Evolutionary conservation across 2,113 vertebrate genomes (phyloP), one percentile per base, ranked within the genome.

Genomic region (Paramormyrops kingsleyae): DNA sequence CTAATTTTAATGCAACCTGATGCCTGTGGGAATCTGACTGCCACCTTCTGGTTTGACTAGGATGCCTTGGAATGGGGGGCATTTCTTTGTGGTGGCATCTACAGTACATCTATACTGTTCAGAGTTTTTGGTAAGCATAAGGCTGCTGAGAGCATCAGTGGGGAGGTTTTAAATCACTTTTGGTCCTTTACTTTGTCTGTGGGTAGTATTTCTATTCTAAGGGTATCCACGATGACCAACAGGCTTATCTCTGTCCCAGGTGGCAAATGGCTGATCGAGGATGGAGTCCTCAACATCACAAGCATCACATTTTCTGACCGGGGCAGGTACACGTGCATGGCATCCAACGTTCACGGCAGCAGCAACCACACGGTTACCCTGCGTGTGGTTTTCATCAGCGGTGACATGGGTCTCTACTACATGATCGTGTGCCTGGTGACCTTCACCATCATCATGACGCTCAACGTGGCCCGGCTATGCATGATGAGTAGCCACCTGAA

Each of bases 401-500:
- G 98, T 7, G 98, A 99, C 95, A 99, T 99, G 98, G 98, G 99
- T 0, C 96, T 99, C 89, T 99, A 99, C 94, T 99, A 99, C 93
- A 97, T 99, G 98, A 97, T 99, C 13, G 98, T 99, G 90, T 99
- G 98, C 94, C 97, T 99, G 77, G 97, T 97, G 83, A 99, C 98
- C 88, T 99, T 99, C 95, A 97, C 98, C 90, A 95, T 99, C 89
- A 99, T 99, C 95, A 98, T 99, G 98, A 94, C 96, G 83, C 94
- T 99, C 90, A 99, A 99, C 74, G 93, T 99, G 80, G 99, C 99
- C 0, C 97, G 98, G 53, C 96, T 99, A 42, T 99, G 99, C 94
- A 99, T 99, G 99, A 99, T 99, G 98, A 99, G 97, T 96, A 99
- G 98, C 94, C 99, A 99, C 94, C 94, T 99, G 91, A 99, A 99